Evolutionary conservation across 2,797 vertebrate genomes (phyloP).

Genomic region (Oryzias sinensis): DNA sequence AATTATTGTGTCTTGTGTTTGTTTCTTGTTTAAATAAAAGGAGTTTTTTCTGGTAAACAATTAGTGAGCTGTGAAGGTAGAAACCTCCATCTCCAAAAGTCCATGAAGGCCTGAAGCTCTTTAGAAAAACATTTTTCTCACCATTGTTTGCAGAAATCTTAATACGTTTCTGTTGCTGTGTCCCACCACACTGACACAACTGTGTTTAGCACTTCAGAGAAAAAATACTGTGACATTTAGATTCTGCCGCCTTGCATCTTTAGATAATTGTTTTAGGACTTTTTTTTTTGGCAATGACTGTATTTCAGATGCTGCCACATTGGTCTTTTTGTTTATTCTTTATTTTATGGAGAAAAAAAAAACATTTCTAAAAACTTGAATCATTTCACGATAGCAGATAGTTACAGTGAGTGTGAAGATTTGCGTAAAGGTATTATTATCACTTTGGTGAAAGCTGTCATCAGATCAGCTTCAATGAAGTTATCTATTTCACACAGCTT

Average conservation of each 20-base stretch:
- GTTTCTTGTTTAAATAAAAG: too few species aligned
- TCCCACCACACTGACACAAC: neutral
- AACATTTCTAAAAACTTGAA: neutral
- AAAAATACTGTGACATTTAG: too few species aligned
- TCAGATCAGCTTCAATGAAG: neutral
- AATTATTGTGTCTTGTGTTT: too few species aligned
- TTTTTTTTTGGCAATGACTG: too few species aligned
- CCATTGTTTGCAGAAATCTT: neutral
- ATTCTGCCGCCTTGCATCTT: too few species aligned
- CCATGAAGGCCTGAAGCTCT: neutral
- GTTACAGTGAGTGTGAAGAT: neutral
- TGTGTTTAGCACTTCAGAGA: too few species aligned
- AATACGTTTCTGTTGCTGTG: neutral
- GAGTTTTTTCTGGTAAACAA: too few species aligned
- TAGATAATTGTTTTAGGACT: too few species aligned
- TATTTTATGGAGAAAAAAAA: too few species aligned
- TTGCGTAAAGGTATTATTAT: neutral
- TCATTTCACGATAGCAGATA: neutral
- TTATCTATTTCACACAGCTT: constrained; percentile 2
- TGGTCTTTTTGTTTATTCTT: too few species aligned
- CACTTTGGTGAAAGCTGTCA: neutral
- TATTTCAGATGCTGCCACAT: too few species aligned
- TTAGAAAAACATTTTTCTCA: neutral
- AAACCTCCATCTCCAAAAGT: neutral
- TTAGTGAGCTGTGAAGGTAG: neutral